Percentiles rank a stretch among this genome's conserved stretches.
Evolutionary conservation across 2,888 invertebrate species (phyloP).

Genomic region (Luffia ferchaultella): DNA sequence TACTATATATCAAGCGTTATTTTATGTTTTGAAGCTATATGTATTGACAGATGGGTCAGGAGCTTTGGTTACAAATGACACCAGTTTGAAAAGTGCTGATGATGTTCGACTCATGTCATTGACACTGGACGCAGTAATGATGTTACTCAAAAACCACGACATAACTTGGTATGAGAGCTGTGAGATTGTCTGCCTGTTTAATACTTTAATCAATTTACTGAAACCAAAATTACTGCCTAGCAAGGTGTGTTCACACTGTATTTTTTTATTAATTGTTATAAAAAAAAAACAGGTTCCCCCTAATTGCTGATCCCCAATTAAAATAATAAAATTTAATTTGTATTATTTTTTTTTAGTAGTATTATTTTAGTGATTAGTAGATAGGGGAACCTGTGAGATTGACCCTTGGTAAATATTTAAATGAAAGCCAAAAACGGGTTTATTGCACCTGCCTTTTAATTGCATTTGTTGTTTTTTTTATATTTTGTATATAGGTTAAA

Average conservation of each 20-base stretch:
- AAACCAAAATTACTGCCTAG: slow-evolving; percentile 21
- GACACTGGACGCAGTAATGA: slow-evolving; percentile 20
- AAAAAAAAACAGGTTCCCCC: too few species aligned
- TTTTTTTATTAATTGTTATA: too few species aligned
- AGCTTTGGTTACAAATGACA: slow-evolving; percentile 18
- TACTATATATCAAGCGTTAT: slow-evolving; percentile 24
- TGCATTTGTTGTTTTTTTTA: too few species aligned
- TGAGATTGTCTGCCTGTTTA: slow-evolving; percentile 26
- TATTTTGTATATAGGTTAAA: too few species aligned
- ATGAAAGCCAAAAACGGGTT: too few species aligned
- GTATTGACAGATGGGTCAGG: slow-evolving; percentile 21
- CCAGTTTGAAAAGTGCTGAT: slow-evolving; percentile 18
- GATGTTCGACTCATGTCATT: slow-evolving; percentile 20
- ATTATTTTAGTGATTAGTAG: too few species aligned
- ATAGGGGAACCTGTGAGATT: too few species aligned
- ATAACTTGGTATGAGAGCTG: slow-evolving; percentile 29
- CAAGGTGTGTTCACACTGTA: slow-evolving; percentile 19
- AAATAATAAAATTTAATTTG: slow-evolving; percentile 8
- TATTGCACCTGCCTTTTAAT: too few species aligned
- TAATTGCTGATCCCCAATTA: too few species aligned
- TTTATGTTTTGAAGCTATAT: slow-evolving; percentile 22
- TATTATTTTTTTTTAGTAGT: too few species aligned
- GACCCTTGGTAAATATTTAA: too few species aligned
- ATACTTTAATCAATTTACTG: slow-evolving; percentile 23
- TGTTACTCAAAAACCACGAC: slow-evolving; percentile 26